A percentile compares a stretch with the other conserved stretches of the same genome.
Evolutionary conservation across 2,797 vertebrate species (phyloP).

Genomic region (Danio albolineatus): DNA sequence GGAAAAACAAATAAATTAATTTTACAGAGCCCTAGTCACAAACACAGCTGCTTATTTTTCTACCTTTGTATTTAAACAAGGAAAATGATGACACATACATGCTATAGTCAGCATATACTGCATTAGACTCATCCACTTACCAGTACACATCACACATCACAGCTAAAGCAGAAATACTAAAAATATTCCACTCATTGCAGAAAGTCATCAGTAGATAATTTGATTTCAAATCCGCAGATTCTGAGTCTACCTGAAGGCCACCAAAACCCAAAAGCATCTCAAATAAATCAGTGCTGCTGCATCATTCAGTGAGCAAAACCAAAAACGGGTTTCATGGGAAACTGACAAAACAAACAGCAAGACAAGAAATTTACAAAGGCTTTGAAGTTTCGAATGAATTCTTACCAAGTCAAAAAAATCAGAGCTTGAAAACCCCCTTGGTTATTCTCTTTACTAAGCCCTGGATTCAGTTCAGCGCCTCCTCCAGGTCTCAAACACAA

Average conservation of each 20-base stretch:
- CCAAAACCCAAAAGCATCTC: not conserved
- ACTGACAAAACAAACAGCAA: conserved; percentile 4
- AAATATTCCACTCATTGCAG: not conserved
- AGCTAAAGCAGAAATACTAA: not conserved
- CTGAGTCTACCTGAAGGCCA: not conserved
- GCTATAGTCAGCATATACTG: not conserved
- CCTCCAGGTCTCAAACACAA: conserved; percentile 21
- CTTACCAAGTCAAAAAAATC: conserved; percentile 29
- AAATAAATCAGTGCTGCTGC: not conserved
- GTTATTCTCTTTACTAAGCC: not conserved
- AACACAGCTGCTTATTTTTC: too few species aligned
- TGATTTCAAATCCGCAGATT: not conserved
- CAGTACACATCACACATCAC: too few species aligned
- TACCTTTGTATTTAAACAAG: too few species aligned
- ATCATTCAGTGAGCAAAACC: conserved; percentile 11
- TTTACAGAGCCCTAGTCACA: too few species aligned
- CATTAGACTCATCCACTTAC: not conserved
- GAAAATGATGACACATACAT: too few species aligned
- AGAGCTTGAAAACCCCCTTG: not conserved
- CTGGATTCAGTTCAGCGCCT: not conserved
- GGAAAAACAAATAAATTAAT: too few species aligned
- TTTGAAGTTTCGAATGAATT: not conserved
- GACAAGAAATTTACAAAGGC: not conserved
- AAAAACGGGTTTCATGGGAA: not conserved
- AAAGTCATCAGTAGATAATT: not conserved